Base-by-base conservation (phyloP, 2,797 vertebrate genomes). In the Apogon talboti region DNA sequence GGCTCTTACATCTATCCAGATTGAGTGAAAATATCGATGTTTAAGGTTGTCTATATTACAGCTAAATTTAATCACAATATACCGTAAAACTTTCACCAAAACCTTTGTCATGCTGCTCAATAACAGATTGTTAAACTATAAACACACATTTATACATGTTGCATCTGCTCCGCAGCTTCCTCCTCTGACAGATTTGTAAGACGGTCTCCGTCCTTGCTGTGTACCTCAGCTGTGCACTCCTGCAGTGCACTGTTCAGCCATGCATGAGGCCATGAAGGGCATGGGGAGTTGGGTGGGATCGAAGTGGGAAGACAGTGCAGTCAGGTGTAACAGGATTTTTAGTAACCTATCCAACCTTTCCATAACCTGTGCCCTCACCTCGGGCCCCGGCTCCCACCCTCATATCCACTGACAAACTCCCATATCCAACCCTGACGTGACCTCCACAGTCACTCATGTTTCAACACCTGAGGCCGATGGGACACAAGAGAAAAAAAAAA, bases 181-280 rank as follows among this genome's bases (percentile, higher is more conserved):
- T 38, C 30, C 37, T 49, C 40, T 74, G 66, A 74, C 35, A 75
- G 30, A 15, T 37, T 15, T 18, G 24, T 68, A 66, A 66, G 1
- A 2, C n/a, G 18, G 44, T 50, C 16, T 45, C 16, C 70, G 64
- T 71, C 82, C 76, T 76, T 83, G 24, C 37, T 19, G 24, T 46
- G 72, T 41, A 21, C 37, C 66, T 52, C 13, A 56, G 55, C 63
- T 58, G 33, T n/a, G 37, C 12, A 56, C 16, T 80, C 78, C 67
- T 61, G 72, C 59, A 61, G 75, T 66, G 62, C 69, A 70, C 42
- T 76, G 79, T 61, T 75, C 72, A 80, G 49, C 53, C 66, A 73
- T 49, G 72, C 33, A 7, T 52, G 50, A 69, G 57, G 38, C 61
- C 57, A 53, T 74, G 62, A 76, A 72, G 65, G 61, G 56, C 68